These are phyloP conservation scores for Chlamydotis undulata DNA, from an alignment of 2,113 vertebrate species.

Conservation along the genomic window DNA sequence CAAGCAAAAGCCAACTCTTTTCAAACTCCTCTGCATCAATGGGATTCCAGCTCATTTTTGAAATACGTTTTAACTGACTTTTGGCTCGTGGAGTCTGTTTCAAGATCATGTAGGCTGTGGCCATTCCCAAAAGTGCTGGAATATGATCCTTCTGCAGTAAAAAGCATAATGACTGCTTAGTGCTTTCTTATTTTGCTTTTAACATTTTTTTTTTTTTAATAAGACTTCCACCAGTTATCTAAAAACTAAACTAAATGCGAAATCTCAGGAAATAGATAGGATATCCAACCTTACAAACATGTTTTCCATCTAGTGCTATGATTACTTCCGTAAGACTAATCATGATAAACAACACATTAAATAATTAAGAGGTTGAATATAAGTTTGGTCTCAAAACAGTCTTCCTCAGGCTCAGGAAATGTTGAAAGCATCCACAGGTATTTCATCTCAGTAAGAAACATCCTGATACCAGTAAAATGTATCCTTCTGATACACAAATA, in stretches of 20 bases:
- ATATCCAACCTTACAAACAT: neutral
- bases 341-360: neutral
- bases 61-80: constrained; percentile 94
- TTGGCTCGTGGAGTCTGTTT: constrained; percentile 94
- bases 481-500: neutral
- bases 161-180: neutral
- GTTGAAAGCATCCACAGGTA: neutral
- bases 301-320: neutral
- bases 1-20: constrained; percentile 96
- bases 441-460: neutral
- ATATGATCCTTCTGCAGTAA: constrained; percentile 90
- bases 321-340: neutral
- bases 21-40: constrained; percentile 96
- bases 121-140: constrained; percentile 94
- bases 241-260: neutral
- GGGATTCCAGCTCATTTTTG: constrained; percentile 96
- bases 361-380: neutral
- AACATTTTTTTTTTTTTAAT: neutral
- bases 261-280: neutral
- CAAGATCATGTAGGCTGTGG: constrained; percentile 95
- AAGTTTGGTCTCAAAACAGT: neutral
- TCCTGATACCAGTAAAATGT: neutral
- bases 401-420: neutral
- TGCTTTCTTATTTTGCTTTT: neutral
- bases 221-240: neutral